A percentile compares a stretch with the other conserved stretches of the same genome.
These are phyloP conservation scores for Podiceps cristatus DNA, from an alignment of 2,113 vertebrate genomes.

Conservation along the genomic window DNA sequence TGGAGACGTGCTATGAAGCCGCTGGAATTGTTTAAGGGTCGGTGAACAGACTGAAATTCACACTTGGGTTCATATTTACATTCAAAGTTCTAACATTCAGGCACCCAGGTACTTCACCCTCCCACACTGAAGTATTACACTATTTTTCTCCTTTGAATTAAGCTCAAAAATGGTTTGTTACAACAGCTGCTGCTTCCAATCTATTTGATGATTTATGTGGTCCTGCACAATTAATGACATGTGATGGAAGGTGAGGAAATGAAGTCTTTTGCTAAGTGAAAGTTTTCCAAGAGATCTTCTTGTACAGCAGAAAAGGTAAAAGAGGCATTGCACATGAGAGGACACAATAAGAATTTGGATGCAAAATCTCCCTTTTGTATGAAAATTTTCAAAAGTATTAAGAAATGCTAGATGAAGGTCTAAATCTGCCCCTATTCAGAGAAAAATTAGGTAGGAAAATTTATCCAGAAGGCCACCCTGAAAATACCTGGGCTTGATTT, in stretches of 20 bases:
- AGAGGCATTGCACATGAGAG: accelerated
- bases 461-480: neutral
- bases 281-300: neutral
- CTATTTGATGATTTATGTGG: neutral
- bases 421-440: neutral
- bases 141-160: neutral
- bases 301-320: neutral
- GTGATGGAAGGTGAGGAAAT: neutral
- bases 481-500: neutral
- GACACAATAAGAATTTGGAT: neutral
- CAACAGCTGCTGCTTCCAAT: neutral
- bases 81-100: neutral
- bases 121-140: neutral
- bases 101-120: neutral
- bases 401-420: neutral
- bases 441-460: neutral
- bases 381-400: neutral
- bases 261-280: neutral
- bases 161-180: neutral
- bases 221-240: neutral
- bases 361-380: neutral
- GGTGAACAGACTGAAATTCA: neutral
- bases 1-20: neutral
- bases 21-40: neutral
- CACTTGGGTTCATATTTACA: neutral